Percentiles rank a stretch among this genome's conserved stretches.
Evolutionary conservation across 2,888 invertebrate genomes (phyloP).

Genomic region (Drosophila conformis): DNA sequence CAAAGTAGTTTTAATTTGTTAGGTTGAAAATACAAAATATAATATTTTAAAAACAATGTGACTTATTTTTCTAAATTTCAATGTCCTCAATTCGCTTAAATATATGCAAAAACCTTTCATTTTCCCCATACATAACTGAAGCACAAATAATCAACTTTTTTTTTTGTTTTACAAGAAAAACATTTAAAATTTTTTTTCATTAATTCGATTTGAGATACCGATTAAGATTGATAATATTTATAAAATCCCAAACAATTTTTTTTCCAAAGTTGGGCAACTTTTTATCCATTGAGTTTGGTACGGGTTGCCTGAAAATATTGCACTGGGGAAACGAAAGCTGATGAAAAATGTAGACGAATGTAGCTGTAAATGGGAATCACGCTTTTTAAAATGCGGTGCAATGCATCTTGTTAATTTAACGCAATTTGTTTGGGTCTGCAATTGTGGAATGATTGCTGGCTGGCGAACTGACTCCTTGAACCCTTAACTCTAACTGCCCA

Average conservation of each 20-base stretch:
- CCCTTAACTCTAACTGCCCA: conserved; percentile 1
- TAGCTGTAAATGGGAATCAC: conserved; percentile 47
- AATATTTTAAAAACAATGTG: neutral
- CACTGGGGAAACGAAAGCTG: conserved; percentile 11
- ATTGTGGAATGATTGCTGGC: conserved; percentile 33
- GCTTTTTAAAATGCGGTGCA: conserved; percentile 53
- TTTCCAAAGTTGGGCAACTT: neutral
- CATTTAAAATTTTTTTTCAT: neutral
- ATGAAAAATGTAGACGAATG: conserved; percentile 44
- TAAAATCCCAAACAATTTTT: neutral
- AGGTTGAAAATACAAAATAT: fast-evolving
- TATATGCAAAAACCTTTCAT: neutral
- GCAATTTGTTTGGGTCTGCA: conserved; percentile 52
- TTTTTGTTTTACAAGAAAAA: neutral
- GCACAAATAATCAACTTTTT: neutral
- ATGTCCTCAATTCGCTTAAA: neutral
- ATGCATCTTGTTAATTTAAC: conserved; percentile 60
- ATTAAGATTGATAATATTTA: neutral
- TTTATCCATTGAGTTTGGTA: conserved; percentile 2
- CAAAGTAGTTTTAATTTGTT: neutral
- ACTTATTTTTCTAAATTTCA: neutral
- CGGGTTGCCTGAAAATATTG: conserved; percentile 19
- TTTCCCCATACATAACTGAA: neutral
- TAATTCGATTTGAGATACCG: neutral
- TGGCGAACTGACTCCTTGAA: neutral